Evolutionary conservation across 2,113 vertebrate genomes (phyloP).

Genomic region (Vidua chalybeata): DNA sequence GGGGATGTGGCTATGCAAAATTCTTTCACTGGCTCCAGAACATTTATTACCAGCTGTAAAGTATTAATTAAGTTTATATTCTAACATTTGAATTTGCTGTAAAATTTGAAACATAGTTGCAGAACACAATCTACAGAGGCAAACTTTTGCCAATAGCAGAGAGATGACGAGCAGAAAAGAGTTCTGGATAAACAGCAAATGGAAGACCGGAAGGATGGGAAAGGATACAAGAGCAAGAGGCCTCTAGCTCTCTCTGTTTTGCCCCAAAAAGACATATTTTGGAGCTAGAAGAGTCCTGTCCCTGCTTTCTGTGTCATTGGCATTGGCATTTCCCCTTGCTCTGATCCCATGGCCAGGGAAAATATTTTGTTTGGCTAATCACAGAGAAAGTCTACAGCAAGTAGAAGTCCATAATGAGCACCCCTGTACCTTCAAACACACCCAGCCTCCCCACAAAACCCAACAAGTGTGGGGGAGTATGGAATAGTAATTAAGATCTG

Average conservation of each 20-base stretch:
- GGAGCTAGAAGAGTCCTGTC: background rate
- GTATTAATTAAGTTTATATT: background rate
- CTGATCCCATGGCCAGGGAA: background rate
- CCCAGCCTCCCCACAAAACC: background rate
- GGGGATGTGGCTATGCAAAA: background rate
- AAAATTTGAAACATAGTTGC: background rate
- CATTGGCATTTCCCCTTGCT: background rate
- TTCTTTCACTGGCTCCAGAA: background rate
- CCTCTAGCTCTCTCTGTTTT: background rate
- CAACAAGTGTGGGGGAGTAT: background rate
- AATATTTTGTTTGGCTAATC: background rate
- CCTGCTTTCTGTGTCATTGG: background rate
- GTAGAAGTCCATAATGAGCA: background rate
- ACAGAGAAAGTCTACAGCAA: background rate
- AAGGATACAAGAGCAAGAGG: background rate
- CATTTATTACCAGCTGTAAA: conserved; percentile 5
- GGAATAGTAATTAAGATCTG: background rate
- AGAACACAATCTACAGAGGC: background rate
- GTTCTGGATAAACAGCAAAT: background rate
- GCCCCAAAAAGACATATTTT: background rate
- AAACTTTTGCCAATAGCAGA: background rate
- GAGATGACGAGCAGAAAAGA: background rate
- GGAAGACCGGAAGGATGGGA: background rate
- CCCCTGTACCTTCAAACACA: background rate
- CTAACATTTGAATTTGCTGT: background rate